These are phyloP conservation scores for Drosophila parvula DNA, from an alignment of 1,140 invertebrate genomes.

Conservation along the genomic window DNA sequence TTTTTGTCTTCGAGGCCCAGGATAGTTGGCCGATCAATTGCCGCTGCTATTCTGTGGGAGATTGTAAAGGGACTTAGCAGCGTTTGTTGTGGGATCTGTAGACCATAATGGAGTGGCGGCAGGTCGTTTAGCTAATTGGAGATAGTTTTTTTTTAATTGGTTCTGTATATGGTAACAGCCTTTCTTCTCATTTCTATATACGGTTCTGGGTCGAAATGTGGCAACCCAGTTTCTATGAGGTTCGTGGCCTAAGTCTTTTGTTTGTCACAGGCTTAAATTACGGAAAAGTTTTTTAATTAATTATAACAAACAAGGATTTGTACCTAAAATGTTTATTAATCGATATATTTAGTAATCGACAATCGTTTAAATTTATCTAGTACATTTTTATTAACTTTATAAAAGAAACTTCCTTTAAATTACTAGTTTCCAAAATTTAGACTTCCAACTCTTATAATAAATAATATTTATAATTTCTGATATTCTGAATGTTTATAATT, in stretches of 20 bases:
- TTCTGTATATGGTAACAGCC: constrained; percentile 6
- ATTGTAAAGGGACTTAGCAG: constrained; percentile 21
- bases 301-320: background rate
- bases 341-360: too few relatives aligned
- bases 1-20: constrained; percentile 36
- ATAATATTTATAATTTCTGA: background rate
- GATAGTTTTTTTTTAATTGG: constrained; percentile 9
- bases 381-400: background rate
- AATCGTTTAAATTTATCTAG: too few relatives aligned
- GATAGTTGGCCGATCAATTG: constrained; percentile 37
- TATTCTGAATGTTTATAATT: background rate
- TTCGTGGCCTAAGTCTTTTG: constrained; percentile 30
- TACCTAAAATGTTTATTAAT: background rate
- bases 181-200: constrained; percentile 1
- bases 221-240: background rate
- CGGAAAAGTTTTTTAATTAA: background rate
- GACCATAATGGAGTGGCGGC: background rate
- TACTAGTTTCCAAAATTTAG: too few relatives aligned
- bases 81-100: background rate
- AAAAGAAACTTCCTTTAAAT: too few relatives aligned
- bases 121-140: constrained; percentile 19
- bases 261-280: background rate
- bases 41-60: constrained; percentile 9
- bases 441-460: background rate
- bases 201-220: background rate